These are phyloP conservation scores for Brachyhypopomus occidentalis DNA, from an alignment of 2,113 vertebrate genomes.

Conservation along the genomic window DNA sequence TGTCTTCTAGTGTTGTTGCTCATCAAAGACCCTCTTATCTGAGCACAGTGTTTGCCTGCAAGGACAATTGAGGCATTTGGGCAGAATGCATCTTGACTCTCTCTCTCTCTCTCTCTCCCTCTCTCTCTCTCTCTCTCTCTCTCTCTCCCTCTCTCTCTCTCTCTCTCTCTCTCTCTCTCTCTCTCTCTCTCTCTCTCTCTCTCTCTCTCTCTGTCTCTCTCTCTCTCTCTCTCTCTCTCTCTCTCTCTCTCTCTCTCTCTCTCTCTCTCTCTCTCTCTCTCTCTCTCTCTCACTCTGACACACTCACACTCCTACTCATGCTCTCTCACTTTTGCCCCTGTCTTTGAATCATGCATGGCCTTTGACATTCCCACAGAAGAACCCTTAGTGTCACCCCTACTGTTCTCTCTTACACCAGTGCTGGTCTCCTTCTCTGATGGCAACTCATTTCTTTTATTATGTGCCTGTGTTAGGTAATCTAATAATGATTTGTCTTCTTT, in stretches of 20 bases:
- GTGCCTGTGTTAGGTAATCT: too few species aligned
- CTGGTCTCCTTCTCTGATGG: neutral
- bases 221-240: slow-evolving; percentile 27
- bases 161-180: neutral
- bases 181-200: neutral
- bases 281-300: neutral
- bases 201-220: slow-evolving; percentile 25
- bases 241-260: slow-evolving; percentile 1
- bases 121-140: too few species aligned
- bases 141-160: slow-evolving; percentile 15
- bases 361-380: neutral
- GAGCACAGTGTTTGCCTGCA: slow-evolving; percentile 41
- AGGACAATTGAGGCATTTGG: slow-evolving; percentile 48
- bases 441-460: neutral
- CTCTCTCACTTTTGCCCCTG: neutral
- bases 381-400: neutral
- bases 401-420: neutral
- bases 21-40: slow-evolving; percentile 36
- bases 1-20: slow-evolving; percentile 48
- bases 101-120: slow-evolving; percentile 6
- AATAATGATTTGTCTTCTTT: neutral
- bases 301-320: neutral
- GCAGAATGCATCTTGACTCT: slow-evolving; percentile 29
- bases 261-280: slow-evolving; percentile 26
- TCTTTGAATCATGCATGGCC: slow-evolving; percentile 2